Percentiles rank a stretch among this genome's conserved stretches.
phyloP scores from a whole-genome alignment of 2,113 vertebrate genomes.

The Dissostichus mawsoni region DNA sequence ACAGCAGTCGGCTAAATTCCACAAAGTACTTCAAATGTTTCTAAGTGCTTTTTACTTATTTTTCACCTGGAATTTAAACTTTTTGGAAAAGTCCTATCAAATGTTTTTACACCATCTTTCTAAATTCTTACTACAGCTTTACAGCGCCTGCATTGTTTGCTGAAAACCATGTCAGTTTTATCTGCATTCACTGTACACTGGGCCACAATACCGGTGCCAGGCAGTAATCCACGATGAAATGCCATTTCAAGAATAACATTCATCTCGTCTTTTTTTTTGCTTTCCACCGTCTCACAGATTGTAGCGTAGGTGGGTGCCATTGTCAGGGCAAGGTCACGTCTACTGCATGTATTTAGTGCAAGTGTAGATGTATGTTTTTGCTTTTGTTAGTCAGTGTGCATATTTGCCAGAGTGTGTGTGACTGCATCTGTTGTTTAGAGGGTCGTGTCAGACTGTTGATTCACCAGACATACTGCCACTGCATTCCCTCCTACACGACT shows the following conservation, averaged over 20 bases:
- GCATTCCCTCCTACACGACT: slow-evolving; percentile 77
- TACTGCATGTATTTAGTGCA: slow-evolving; percentile 40
- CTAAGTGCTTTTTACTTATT: background rate
- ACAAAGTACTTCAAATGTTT: no score
- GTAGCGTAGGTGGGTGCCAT: slow-evolving; percentile 68
- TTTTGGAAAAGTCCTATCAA: background rate
- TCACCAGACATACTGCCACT: slow-evolving; percentile 67
- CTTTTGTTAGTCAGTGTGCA: slow-evolving; percentile 41
- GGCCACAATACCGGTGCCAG: slow-evolving; percentile 13
- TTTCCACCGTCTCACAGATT: slow-evolving; percentile 70
- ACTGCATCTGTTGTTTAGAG: slow-evolving; percentile 75
- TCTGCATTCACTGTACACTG: background rate
- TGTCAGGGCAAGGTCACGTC: slow-evolving; percentile 65
- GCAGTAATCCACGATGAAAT: slow-evolving; percentile 41
- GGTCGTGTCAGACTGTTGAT: slow-evolving; percentile 68
- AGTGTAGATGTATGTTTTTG: slow-evolving; percentile 46
- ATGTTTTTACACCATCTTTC: background rate
- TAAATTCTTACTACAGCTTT: background rate
- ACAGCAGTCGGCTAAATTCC: background rate
- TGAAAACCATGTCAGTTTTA: slow-evolving; percentile 24
- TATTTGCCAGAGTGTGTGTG: slow-evolving; percentile 44
- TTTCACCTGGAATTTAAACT: background rate
- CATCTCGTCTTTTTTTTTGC: slow-evolving; percentile 36
- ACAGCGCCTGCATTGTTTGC: background rate
- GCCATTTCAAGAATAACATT: slow-evolving; percentile 42